phyloP scores from a whole-genome alignment of 2,888 invertebrate species.

The Spatulosminthurus flaviceps region DNA sequence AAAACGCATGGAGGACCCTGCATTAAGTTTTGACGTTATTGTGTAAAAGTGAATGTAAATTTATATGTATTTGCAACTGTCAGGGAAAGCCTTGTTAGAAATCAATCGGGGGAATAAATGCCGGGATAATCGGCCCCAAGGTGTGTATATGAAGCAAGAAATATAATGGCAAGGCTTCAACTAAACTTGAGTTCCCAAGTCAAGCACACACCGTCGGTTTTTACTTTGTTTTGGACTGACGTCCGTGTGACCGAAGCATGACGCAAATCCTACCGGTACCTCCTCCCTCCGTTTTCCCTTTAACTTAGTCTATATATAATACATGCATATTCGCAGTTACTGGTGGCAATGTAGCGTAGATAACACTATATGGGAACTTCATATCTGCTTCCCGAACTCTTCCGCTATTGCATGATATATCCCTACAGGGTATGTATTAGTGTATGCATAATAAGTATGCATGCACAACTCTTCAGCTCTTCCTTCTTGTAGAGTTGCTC shows the following conservation, averaged over 20 bases:
- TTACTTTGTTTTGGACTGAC: slow-evolving; percentile 63
- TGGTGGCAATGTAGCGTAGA: not conserved
- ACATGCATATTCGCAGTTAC: slow-evolving; percentile 3
- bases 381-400: too few species aligned
- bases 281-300: slow-evolving; percentile 32
- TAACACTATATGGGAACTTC: not conserved
- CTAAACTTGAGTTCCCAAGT: slow-evolving; percentile 26
- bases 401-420: too few species aligned
- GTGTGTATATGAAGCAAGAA: slow-evolving; percentile 26
- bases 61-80: not conserved
- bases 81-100: not conserved
- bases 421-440: too few species aligned
- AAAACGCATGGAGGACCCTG: too few species aligned
- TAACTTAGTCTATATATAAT: too few species aligned
- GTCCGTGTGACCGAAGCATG: slow-evolving; percentile 63
- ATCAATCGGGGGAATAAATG: slow-evolving; percentile 33
- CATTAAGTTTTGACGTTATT: too few species aligned
- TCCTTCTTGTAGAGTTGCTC: not conserved
- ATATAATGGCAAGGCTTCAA: slow-evolving; percentile 34
- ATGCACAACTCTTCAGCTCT: too few species aligned
- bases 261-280: slow-evolving; percentile 59
- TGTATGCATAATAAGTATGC: too few species aligned
- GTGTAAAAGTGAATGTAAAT: too few species aligned
- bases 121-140: slow-evolving; percentile 26
- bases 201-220: slow-evolving; percentile 40